phyloP scores from a whole-genome alignment of 2,888 invertebrate genomes.

The Heliconius charithonia region DNA sequence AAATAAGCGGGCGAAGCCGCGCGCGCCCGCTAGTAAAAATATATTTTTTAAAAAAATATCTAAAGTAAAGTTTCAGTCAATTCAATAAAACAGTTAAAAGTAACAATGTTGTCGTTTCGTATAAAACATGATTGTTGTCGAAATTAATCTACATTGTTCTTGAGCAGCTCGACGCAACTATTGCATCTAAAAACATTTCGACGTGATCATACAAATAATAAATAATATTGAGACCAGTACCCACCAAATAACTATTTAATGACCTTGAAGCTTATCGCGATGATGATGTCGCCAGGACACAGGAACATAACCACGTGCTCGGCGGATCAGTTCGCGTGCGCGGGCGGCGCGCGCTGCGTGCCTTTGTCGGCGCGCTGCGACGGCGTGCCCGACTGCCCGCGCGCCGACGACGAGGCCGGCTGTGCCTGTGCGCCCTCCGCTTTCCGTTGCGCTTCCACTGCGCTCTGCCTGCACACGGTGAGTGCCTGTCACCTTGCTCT shows the following conservation, averaged over 20 bases:
- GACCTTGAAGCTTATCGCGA: too few species aligned
- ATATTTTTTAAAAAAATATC: too few species aligned
- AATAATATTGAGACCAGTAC: too few species aligned
- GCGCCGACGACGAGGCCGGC: slow-evolving; percentile 85
- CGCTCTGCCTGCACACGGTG: slow-evolving; percentile 48
- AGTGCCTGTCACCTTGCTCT: slow-evolving; percentile 1
- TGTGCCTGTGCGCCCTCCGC: slow-evolving; percentile 64
- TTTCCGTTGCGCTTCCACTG: slow-evolving; percentile 63
- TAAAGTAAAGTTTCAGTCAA: too few species aligned
- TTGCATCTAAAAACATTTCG: too few species aligned
- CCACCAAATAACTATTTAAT: too few species aligned
- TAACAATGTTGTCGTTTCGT: not conserved
- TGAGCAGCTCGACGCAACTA: too few species aligned
- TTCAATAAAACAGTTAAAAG: too few species aligned
- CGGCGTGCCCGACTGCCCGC: slow-evolving; percentile 86
- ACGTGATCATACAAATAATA: too few species aligned
- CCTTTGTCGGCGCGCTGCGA: slow-evolving; percentile 87
- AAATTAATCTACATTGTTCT: too few species aligned
- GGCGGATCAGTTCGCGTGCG: slow-evolving; percentile 86
- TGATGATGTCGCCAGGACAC: slow-evolving; percentile 57
- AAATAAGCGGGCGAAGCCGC: too few species aligned
- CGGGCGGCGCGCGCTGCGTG: slow-evolving; percentile 85
- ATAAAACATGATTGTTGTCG: not conserved
- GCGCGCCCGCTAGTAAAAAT: too few species aligned
- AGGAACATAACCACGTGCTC: slow-evolving; percentile 81